Evolutionary conservation across 1,140 invertebrate species (phyloP).

Genomic region (Hormaphis cornu): DNA sequence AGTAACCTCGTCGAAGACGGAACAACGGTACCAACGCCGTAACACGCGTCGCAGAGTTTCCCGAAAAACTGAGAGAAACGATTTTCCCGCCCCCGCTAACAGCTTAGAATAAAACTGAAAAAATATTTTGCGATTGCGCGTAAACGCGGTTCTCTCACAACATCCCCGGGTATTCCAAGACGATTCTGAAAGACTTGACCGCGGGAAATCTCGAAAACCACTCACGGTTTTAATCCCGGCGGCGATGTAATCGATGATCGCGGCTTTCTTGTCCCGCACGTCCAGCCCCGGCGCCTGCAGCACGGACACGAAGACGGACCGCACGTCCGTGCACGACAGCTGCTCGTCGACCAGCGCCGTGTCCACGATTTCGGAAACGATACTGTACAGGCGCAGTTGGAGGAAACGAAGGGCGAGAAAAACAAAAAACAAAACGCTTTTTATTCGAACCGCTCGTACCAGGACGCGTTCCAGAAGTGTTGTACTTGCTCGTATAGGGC

Average conservation of each 20-base stretch:
- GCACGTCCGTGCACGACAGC: slow-evolving; percentile 47
- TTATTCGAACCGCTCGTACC: slow-evolving; percentile 38
- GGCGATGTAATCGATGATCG: slow-evolving; percentile 75
- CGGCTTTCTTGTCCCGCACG: slow-evolving; percentile 69
- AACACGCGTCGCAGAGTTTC: too few relatives aligned
- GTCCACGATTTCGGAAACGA: slow-evolving; percentile 69
- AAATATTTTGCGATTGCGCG: too few relatives aligned
- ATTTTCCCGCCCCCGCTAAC: too few relatives aligned
- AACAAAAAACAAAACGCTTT: not conserved
- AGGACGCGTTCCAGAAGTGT: not conserved
- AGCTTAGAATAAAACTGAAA: too few relatives aligned
- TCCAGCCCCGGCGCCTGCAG: slow-evolving; percentile 60
- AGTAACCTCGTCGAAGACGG: too few relatives aligned
- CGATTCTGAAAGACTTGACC: too few relatives aligned
- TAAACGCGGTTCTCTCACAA: too few relatives aligned
- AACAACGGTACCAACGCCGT: too few relatives aligned
- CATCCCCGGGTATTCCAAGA: too few relatives aligned
- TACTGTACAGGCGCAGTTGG: slow-evolving; percentile 46
- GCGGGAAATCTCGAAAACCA: too few relatives aligned
- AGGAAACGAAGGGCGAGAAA: slow-evolving; percentile 28
- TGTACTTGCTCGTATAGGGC: slow-evolving; percentile 58
- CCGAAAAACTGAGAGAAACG: too few relatives aligned
- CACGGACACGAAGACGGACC: slow-evolving; percentile 64
- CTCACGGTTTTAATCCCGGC: slow-evolving; percentile 74
- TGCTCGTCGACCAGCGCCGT: slow-evolving; percentile 48